Percentiles rank a stretch among this genome's conserved stretches.
phyloP scores from a whole-genome alignment of 2,113 vertebrate genomes.

The Acanthisitta chloris region DNA sequence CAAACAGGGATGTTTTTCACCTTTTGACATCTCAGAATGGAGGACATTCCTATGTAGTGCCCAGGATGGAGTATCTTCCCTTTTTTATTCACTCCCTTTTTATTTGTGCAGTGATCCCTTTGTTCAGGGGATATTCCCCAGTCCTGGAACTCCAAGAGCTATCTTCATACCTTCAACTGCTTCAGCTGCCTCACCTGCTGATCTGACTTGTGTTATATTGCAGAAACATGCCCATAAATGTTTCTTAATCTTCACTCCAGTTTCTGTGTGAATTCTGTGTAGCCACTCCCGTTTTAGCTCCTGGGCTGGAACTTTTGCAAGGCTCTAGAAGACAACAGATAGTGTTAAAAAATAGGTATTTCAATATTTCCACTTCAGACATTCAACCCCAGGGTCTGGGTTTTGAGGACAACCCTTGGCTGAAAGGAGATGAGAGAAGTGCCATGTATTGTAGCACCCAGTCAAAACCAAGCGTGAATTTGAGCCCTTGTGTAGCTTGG shows the following conservation, averaged over 20 bases:
- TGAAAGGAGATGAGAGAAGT: not conserved
- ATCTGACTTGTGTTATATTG: not conserved
- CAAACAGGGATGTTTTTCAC: rapidly evolving
- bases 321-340: not conserved
- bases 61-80: not conserved
- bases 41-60: not conserved
- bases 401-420: not conserved
- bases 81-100: not conserved
- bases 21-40: not conserved
- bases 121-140: not conserved
- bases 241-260: not conserved
- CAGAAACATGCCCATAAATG: not conserved
- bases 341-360: not conserved
- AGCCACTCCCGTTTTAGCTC: not conserved
- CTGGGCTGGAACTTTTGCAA: not conserved
- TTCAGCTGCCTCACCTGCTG: not conserved
- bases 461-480: not conserved
- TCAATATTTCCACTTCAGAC: not conserved
- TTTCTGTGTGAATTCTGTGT: not conserved
- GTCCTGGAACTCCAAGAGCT: not conserved
- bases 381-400: not conserved
- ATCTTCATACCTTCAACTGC: not conserved
- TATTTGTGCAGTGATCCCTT: not conserved
- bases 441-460: not conserved
- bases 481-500: not conserved